These are phyloP conservation scores for Ochropleura plecta DNA, from an alignment of 2,888 invertebrate species.

Conservation along the genomic window DNA sequence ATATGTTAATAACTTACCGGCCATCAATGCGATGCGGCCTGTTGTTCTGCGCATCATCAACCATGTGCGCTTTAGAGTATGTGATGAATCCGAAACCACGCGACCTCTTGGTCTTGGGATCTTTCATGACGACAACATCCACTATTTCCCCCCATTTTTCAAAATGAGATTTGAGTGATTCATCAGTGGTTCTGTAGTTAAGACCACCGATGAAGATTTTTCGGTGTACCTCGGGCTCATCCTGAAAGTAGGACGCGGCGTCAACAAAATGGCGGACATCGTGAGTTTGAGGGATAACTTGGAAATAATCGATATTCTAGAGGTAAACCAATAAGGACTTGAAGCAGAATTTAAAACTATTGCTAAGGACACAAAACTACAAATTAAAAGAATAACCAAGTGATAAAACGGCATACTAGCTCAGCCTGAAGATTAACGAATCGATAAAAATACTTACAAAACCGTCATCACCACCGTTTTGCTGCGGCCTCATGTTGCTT, in stretches of 20 bases:
- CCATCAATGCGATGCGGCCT: conserved; percentile 98
- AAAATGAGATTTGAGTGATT: conserved; percentile 98
- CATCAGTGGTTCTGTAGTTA: conserved; percentile 98
- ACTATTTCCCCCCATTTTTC: conserved; percentile 99
- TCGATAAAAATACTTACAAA: conserved; percentile 80
- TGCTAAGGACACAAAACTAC: neutral
- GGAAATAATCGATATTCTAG: neutral
- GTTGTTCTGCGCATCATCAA: conserved; percentile 98
- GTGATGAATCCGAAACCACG: conserved; percentile 99
- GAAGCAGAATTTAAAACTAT: neutral
- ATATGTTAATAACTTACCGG: conserved; percentile 86
- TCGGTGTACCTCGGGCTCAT: conserved; percentile 96
- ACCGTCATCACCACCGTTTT: conserved; percentile 88
- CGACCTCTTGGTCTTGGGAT: conserved; percentile 98
- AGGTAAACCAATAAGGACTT: neutral
- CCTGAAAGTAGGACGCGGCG: conserved; percentile 85
- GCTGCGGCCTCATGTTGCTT: conserved; percentile 85
- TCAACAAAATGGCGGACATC: conserved; percentile 87
- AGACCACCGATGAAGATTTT: conserved; percentile 99
- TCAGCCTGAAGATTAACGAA: neutral
- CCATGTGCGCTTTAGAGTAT: conserved; percentile 98
- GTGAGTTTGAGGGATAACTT: conserved; percentile 37
- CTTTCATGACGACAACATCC: conserved; percentile 99
- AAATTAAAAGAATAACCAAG: neutral
- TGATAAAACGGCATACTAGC: neutral